phyloP scores from a whole-genome alignment of 1,140 invertebrate genomes.

The Bombus terrestris region DNA sequence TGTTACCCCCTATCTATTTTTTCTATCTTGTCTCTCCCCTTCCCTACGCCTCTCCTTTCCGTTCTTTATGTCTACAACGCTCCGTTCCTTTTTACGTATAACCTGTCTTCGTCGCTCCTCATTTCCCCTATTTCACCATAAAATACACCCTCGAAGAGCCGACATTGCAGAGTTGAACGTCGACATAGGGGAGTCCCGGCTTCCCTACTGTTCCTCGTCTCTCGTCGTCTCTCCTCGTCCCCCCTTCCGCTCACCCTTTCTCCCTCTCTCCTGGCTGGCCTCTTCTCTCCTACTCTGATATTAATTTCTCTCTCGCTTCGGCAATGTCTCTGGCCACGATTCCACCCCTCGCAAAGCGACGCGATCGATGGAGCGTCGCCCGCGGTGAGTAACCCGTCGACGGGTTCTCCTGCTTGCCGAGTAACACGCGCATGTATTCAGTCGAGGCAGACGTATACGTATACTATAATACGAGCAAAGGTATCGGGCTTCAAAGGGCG shows the following conservation, averaged over 20 bases:
- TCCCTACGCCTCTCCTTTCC: conserved; percentile 30
- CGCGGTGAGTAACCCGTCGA: conserved; percentile 79
- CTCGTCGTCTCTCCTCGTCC: neutral
- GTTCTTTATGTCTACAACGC: conserved; percentile 19
- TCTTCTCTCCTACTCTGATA: neutral
- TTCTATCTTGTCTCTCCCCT: conserved; percentile 48
- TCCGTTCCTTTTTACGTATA: neutral
- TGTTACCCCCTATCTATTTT: conserved; percentile 50
- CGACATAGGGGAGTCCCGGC: conserved; percentile 12
- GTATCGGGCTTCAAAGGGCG: neutral
- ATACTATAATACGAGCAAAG: neutral
- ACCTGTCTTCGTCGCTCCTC: conserved; percentile 11
- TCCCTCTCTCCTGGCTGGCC: neutral
- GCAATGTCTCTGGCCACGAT: conserved; percentile 20
- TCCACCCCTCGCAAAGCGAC: conserved; percentile 60
- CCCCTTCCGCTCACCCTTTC: neutral
- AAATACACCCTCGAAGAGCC: conserved; percentile 46
- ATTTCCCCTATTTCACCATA: conserved; percentile 58
- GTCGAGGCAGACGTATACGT: neutral
- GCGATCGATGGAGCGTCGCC: conserved; percentile 80
- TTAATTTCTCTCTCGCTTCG: neutral
- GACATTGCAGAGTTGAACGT: conserved; percentile 10
- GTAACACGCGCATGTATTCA: neutral
- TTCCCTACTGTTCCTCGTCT: neutral
- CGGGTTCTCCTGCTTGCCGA: conserved; percentile 37